A percentile compares a stretch with the other conserved stretches of the same genome.
phyloP scores from a whole-genome alignment of 1,140 invertebrate genomes.

The Drosophila nasuta region DNA sequence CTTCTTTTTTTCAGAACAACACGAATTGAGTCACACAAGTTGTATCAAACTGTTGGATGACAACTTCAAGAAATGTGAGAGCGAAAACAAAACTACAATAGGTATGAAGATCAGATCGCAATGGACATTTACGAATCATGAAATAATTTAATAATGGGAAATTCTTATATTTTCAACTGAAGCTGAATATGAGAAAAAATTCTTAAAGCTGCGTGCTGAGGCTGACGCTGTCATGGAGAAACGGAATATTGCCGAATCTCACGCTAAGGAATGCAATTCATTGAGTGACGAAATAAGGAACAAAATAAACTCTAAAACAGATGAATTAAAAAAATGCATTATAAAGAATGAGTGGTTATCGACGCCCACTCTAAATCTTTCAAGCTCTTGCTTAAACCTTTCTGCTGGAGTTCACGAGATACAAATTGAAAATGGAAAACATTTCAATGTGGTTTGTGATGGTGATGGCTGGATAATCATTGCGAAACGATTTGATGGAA shows the following conservation, averaged over 20 bases:
- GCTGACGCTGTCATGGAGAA: no score
- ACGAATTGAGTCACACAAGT: no score
- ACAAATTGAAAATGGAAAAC: background rate
- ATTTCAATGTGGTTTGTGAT: background rate
- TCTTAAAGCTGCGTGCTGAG: no score
- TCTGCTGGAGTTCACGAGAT: background rate
- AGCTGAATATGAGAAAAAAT: no score
- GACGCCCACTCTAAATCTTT: background rate
- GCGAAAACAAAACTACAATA: no score
- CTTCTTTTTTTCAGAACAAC: no score
- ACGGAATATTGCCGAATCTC: background rate
- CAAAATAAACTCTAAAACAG: background rate
- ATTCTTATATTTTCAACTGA: no score
- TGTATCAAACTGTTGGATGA: no score
- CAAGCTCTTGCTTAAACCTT: background rate
- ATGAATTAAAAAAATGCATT: background rate
- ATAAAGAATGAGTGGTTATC: background rate
- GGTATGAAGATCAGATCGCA: no score
- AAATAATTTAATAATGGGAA: no score
- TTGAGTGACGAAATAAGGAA: background rate
- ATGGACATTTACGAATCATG: background rate
- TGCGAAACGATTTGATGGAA: background rate
- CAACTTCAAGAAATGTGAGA: no score
- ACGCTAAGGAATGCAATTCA: background rate
- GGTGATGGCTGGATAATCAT: constrained; percentile 4